Evolutionary conservation across 2,888 invertebrate genomes (phyloP).

Genomic region (Limnephilus rhombicus): DNA sequence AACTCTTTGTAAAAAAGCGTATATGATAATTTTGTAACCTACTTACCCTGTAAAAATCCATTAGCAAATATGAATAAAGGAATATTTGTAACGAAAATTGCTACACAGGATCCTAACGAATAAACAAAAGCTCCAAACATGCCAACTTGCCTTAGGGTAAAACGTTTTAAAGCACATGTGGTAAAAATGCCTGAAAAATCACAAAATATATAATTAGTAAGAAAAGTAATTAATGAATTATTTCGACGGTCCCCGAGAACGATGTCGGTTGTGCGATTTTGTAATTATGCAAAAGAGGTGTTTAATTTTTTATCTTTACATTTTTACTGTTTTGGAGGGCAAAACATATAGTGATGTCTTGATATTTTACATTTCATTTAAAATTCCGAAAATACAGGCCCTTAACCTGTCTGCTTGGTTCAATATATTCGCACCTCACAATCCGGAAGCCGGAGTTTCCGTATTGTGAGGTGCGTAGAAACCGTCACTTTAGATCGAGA

Average conservation of each 20-base stretch:
- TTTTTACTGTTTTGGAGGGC: too few relatives aligned
- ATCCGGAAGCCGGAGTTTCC: too few relatives aligned
- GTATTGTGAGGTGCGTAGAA: too few relatives aligned
- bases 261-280: too few relatives aligned
- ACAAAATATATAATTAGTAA: not conserved
- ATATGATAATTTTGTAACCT: not conserved
- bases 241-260: not conserved
- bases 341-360: too few relatives aligned
- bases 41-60: slow-evolving; percentile 80
- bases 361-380: too few relatives aligned
- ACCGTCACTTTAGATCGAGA: too few relatives aligned
- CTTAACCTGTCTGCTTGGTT: too few relatives aligned
- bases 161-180: slow-evolving; percentile 82
- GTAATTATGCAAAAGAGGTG: too few relatives aligned
- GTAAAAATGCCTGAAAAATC: slow-evolving; percentile 80
- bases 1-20: not conserved
- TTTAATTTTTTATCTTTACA: too few relatives aligned
- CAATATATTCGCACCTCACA: too few relatives aligned
- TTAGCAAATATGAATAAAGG: slow-evolving; percentile 81
- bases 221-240: not conserved
- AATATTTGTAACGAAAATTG: slow-evolving; percentile 81
- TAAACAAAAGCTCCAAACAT: slow-evolving; percentile 81
- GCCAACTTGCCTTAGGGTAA: slow-evolving; percentile 82
- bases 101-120: slow-evolving; percentile 79
- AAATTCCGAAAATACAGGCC: too few relatives aligned